Conservation (phyloP, 2,113 vertebrate genomes). For the Mionectes macconnelli region DNA sequence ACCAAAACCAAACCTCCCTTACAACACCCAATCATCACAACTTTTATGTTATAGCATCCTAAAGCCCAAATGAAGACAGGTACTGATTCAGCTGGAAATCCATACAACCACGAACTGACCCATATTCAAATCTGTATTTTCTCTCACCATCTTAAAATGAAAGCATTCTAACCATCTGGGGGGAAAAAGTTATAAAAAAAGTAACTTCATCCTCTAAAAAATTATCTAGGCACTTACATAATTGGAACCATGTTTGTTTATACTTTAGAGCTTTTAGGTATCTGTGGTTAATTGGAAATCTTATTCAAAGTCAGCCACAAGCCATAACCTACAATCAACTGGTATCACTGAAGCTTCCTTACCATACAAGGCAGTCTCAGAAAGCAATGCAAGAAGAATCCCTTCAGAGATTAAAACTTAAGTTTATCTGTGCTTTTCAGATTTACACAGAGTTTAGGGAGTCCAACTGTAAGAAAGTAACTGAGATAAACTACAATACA, state of each 20-base stretch:
- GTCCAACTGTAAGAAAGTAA: background rate
- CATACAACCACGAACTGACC: background rate
- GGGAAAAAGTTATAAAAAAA: background rate
- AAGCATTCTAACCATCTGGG: background rate
- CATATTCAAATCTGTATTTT: background rate
- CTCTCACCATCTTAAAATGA: background rate
- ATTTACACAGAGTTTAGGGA: background rate
- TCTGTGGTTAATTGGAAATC: background rate
- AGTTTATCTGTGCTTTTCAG: background rate
- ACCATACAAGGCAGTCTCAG: background rate
- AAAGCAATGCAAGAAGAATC: background rate
- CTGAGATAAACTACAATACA: background rate
- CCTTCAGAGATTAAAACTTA: background rate
- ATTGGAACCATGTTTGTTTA: background rate
- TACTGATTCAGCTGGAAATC: background rate
- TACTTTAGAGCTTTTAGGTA: background rate
- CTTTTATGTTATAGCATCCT: background rate
- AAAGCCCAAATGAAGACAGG: background rate
- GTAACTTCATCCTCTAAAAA: background rate
- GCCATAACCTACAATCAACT: background rate
- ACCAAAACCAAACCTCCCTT: background rate
- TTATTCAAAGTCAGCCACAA: background rate
- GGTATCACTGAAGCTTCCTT: background rate
- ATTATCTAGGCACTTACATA: background rate
- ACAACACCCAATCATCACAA: background rate